Conservation (phyloP, 2,888 invertebrate species). For the Cephonodes hylas region DNA sequence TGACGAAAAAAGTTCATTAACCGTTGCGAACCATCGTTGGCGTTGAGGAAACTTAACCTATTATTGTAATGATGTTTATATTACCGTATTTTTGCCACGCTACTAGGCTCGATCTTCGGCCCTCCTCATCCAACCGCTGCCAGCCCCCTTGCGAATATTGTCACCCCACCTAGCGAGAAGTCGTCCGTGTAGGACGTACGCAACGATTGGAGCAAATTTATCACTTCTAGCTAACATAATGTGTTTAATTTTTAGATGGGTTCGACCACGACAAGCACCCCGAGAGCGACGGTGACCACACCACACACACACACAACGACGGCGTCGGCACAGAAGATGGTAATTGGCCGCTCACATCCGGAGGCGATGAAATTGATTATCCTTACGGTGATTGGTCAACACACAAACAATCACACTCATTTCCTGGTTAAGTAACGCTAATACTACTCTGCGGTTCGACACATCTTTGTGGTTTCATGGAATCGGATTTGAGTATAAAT, state of each 20-base stretch:
- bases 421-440: not conserved
- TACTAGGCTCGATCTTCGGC: too few relatives aligned
- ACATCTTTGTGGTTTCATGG: not conserved
- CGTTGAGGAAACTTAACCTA: not conserved
- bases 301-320: slow-evolving; percentile 32
- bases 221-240: too few relatives aligned
- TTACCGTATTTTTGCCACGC: too few relatives aligned
- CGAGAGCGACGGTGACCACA: slow-evolving; percentile 30
- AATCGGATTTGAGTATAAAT: too few relatives aligned
- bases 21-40: not conserved
- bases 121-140: too few relatives aligned
- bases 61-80: too few relatives aligned
- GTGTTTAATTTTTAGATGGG: slow-evolving; percentile 34
- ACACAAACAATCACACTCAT: slow-evolving; percentile 19
- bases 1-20: not conserved
- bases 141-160: too few relatives aligned
- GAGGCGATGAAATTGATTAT: slow-evolving; percentile 63
- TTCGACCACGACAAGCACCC: slow-evolving; percentile 31
- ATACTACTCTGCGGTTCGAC: not conserved
- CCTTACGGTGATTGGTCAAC: slow-evolving; percentile 70
- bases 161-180: too few relatives aligned
- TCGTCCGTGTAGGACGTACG: not conserved
- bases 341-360: slow-evolving; percentile 62
- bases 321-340: slow-evolving; percentile 55
- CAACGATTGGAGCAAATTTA: not conserved